Evolutionary conservation across 1,140 invertebrate genomes (phyloP).

Genomic region (Tigriopus japonicus): DNA sequence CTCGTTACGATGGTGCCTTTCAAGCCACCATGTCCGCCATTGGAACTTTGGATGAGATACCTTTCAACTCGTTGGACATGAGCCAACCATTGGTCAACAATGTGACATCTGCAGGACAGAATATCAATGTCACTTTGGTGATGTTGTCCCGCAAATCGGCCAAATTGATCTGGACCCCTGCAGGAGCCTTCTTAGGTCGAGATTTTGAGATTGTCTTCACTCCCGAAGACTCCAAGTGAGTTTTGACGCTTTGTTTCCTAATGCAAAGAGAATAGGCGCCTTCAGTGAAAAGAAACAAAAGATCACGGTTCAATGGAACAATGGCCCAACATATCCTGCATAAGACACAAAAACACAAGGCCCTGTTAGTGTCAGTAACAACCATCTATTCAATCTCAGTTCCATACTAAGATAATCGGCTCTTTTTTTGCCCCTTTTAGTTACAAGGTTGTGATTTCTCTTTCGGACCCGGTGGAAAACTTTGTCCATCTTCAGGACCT

Average conservation of each 20-base stretch:
- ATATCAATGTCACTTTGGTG: background rate
- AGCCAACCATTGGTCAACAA: no score
- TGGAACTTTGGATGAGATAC: no score
- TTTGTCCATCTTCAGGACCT: background rate
- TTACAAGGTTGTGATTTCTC: background rate
- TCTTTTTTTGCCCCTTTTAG: background rate
- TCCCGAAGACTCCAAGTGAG: constrained; percentile 1
- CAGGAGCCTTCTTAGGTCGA: background rate
- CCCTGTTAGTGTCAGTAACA: background rate
- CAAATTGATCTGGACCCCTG: background rate
- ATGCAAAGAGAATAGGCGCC: background rate
- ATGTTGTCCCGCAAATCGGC: background rate
- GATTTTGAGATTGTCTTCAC: background rate
- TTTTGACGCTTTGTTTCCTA: background rate
- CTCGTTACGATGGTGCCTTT: no score
- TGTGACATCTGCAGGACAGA: no score
- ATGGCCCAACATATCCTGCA: background rate
- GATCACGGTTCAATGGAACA: background rate
- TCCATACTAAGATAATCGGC: background rate
- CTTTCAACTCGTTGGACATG: no score
- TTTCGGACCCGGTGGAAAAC: background rate
- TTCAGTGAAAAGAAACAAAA: background rate
- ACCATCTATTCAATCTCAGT: background rate
- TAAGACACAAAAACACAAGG: background rate
- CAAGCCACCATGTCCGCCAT: no score